phyloP scores from a whole-genome alignment of 2,113 vertebrate species.

The Odontesthes bonariensis region DNA sequence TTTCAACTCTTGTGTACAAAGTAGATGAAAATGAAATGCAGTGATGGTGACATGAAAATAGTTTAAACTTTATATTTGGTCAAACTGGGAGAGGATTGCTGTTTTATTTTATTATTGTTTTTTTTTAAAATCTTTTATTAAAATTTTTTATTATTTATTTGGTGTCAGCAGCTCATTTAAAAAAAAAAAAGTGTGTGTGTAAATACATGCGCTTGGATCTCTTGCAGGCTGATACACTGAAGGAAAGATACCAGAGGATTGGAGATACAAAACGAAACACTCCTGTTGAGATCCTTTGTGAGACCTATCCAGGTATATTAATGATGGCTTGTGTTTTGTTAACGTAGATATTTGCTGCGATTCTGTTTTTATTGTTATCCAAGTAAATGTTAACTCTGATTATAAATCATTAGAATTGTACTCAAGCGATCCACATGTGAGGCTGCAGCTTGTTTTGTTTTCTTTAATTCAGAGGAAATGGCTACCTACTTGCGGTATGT shows the following conservation, averaged over 20 bases:
- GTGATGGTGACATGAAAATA: too few relatives aligned
- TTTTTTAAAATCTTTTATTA: too few relatives aligned
- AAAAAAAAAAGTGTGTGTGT: neutral
- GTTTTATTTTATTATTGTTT: too few relatives aligned
- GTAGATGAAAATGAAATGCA: too few relatives aligned
- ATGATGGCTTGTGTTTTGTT: neutral
- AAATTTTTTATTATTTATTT: too few relatives aligned
- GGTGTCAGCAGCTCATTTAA: too few relatives aligned
- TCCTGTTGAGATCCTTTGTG: constrained; percentile 98
- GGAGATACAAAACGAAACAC: constrained; percentile 99
- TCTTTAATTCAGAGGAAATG: constrained; percentile 93
- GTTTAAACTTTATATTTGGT: too few relatives aligned
- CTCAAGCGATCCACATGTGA: neutral
- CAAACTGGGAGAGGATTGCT: too few relatives aligned
- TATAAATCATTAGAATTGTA: too few relatives aligned
- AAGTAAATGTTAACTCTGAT: too few relatives aligned
- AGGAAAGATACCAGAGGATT: constrained; percentile 99
- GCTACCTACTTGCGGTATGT: constrained; percentile 98
- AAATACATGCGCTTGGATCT: neutral
- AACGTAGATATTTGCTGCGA: neutral
- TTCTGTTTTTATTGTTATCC: neutral
- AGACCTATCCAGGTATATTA: constrained; percentile 94
- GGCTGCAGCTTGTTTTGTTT: neutral
- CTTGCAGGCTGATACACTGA: constrained; percentile 95
- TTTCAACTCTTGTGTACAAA: too few relatives aligned